Evolutionary conservation across 2,113 vertebrate genomes (phyloP).

Genomic region (Arizona elegans): DNA sequence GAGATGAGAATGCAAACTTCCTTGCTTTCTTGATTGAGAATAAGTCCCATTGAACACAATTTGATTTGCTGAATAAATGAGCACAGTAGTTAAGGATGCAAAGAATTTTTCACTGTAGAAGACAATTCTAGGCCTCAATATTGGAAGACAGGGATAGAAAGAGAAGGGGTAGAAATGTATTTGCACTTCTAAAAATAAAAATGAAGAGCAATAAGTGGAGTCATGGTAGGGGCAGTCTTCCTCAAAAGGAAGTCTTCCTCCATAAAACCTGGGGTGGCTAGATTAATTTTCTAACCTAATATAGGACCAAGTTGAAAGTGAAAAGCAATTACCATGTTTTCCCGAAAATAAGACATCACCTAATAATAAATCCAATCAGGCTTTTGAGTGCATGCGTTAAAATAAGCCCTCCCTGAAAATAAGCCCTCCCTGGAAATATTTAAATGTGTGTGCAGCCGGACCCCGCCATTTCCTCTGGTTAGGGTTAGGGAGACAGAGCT

Average conservation of each 20-base stretch:
- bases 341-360: too few species aligned
- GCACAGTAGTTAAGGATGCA: too few species aligned
- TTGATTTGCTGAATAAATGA: neutral
- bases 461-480: too few species aligned
- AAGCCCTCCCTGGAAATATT: too few species aligned
- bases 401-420: too few species aligned
- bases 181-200: neutral
- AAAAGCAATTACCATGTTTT: too few species aligned
- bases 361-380: too few species aligned
- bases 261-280: neutral
- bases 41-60: neutral
- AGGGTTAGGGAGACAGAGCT: too few species aligned
- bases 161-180: neutral
- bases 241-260: neutral
- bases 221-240: too few species aligned
- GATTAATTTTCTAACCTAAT: neutral
- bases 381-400: too few species aligned
- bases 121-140: neutral
- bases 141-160: neutral
- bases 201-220: neutral
- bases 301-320: neutral
- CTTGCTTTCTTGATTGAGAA: neutral
- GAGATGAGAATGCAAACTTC: too few species aligned
- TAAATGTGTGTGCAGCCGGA: too few species aligned
- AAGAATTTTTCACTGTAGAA: neutral